A percentile compares a stretch with the other conserved stretches of the same genome.
Conservation (phyloP, 1,140 invertebrate genomes). For the Drepana arcuata region DNA sequence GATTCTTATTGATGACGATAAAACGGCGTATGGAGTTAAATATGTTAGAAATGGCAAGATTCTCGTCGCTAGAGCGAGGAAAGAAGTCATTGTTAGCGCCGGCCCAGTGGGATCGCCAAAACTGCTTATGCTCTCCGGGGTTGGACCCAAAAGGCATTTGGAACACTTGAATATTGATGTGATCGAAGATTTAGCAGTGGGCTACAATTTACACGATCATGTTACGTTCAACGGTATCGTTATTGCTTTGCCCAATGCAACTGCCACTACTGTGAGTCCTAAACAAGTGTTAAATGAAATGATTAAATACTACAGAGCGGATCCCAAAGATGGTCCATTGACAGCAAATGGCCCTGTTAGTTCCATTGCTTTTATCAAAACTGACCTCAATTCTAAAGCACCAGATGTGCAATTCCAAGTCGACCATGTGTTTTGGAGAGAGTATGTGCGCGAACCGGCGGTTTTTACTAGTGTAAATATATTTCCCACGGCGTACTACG, state of each 20-base stretch:
- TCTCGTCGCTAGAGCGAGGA: conserved; percentile 66
- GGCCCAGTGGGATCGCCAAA: conserved; percentile 81
- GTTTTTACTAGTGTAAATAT: conserved; percentile 12
- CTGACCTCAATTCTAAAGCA: conserved; percentile 22
- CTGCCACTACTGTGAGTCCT: conserved; percentile 73
- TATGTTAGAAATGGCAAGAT: conserved; percentile 72
- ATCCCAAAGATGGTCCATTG: conserved; percentile 15
- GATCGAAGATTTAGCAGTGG: conserved; percentile 77
- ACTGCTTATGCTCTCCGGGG: conserved; percentile 80
- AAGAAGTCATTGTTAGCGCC: conserved; percentile 79
- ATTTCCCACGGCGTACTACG: conserved; percentile 19
- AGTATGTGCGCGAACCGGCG: conserved; percentile 17
- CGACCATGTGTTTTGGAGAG: conserved; percentile 5
- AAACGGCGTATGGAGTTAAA: conserved; percentile 78
- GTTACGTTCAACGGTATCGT: conserved; percentile 73
- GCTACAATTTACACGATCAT: conserved; percentile 88
- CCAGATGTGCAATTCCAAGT: conserved; percentile 75
- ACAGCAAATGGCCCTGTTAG: conserved; percentile 11
- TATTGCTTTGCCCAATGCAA: conserved; percentile 71
- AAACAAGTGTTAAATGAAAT: conserved; percentile 14
- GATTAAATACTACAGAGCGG: conserved; percentile 10
- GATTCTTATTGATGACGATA: conserved; percentile 80
- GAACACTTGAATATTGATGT: conserved; percentile 72
- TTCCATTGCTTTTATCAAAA: conserved; percentile 19
- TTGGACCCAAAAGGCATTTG: conserved; percentile 77